Evolutionary conservation across 1,140 invertebrate genomes (phyloP).

Genomic region (Drosophila nasuta): DNA sequence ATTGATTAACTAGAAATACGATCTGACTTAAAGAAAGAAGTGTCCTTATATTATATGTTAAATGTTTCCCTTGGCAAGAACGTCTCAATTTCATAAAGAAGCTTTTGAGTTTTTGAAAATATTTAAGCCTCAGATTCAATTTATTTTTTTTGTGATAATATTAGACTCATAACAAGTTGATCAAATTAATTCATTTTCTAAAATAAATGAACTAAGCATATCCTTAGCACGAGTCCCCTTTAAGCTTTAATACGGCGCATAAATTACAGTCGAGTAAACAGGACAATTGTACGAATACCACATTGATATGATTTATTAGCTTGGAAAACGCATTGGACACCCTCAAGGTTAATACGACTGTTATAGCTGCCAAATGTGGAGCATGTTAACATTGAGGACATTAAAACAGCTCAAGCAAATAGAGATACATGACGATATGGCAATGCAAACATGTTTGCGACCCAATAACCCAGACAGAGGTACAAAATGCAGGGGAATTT

Average conservation of each 20-base stretch:
- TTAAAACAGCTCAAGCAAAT: conserved; percentile 35
- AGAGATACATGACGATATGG: conserved; percentile 29
- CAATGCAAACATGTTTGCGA: conserved; percentile 42
- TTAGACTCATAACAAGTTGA: background rate
- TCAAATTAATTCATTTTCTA: background rate
- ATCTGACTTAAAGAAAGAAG: too few relatives aligned
- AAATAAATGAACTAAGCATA: too few relatives aligned
- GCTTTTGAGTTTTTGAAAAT: too few relatives aligned
- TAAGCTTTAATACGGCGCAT: conserved; percentile 18
- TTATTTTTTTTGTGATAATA: too few relatives aligned
- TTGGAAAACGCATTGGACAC: conserved; percentile 66
- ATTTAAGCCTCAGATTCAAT: too few relatives aligned
- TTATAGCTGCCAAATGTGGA: conserved; percentile 38
- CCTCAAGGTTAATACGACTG: conserved; percentile 46
- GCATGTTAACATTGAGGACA: conserved; percentile 56
- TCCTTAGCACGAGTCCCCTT: background rate
- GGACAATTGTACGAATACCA: conserved; percentile 14
- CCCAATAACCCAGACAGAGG: conserved; percentile 14
- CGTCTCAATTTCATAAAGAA: too few relatives aligned
- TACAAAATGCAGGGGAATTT: conserved; percentile 29
- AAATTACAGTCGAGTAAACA: conserved; percentile 53
- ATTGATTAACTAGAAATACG: too few relatives aligned
- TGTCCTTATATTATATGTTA: too few relatives aligned
- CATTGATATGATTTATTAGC: conserved; percentile 69
- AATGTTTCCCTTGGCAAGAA: too few relatives aligned